These are phyloP conservation scores for Drosophila melanocephala DNA, from an alignment of 2,888 invertebrate genomes.

Conservation along the genomic window DNA sequence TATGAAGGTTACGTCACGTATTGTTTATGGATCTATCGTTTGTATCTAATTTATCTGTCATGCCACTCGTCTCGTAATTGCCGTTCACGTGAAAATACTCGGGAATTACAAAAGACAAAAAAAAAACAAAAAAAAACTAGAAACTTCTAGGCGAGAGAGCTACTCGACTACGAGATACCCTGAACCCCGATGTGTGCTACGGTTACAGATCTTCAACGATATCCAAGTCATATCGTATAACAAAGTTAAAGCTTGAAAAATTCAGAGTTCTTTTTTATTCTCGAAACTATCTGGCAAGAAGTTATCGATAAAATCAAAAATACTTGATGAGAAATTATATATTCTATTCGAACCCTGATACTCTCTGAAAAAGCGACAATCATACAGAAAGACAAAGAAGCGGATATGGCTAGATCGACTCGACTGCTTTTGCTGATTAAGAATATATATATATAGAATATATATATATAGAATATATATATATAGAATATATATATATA, in stretches of 20 bases:
- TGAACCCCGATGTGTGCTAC: neutral
- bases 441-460: neutral
- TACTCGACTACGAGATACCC: neutral
- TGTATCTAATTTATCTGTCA: conserved; percentile 39
- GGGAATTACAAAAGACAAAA: conserved; percentile 1
- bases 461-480: neutral
- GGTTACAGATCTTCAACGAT: neutral
- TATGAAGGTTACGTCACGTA: conserved; percentile 34
- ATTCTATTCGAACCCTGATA: neutral
- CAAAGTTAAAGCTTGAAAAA: neutral
- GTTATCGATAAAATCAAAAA: neutral
- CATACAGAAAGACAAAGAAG: neutral
- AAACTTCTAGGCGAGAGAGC: neutral
- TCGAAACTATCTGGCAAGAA: neutral
- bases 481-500: neutral
- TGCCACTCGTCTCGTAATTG: conserved; percentile 31
- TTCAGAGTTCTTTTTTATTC: neutral
- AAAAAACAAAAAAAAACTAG: neutral
- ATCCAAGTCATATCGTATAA: neutral
- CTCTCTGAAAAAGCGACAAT: neutral
- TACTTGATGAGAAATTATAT: neutral
- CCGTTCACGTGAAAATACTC: conserved; percentile 10
- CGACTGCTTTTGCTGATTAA: neutral
- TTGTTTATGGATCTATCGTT: conserved; percentile 31
- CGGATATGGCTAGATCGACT: neutral